phyloP scores from a whole-genome alignment of 1,140 invertebrate species.

The Drosophila gunungcola region DNA sequence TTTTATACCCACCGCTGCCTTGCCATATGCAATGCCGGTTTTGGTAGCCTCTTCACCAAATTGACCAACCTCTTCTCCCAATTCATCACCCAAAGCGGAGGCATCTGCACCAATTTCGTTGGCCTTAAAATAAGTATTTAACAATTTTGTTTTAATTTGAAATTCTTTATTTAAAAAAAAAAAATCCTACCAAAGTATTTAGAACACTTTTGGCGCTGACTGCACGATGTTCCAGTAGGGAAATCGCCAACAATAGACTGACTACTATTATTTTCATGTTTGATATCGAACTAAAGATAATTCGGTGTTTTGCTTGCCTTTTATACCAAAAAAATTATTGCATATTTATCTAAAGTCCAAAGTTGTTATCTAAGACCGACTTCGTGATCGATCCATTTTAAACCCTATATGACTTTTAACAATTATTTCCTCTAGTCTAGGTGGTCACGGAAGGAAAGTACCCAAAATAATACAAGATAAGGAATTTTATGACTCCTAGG shows the following conservation, averaged over 20 bases:
- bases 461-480: constrained; percentile 15
- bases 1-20: constrained; percentile 9
- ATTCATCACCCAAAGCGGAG: constrained; percentile 24
- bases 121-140: constrained; percentile 3
- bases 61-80: constrained; percentile 22
- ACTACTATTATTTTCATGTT: constrained; percentile 49
- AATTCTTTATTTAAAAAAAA: too few species aligned
- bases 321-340: constrained; percentile 24
- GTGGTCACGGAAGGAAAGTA: constrained; percentile 14
- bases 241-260: constrained; percentile 24
- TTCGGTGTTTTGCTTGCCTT: constrained; percentile 8
- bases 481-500: not conserved
- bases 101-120: constrained; percentile 49
- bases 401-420: constrained; percentile 5
- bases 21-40: constrained; percentile 11
- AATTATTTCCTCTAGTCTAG: constrained; percentile 7
- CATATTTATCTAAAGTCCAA: constrained; percentile 43
- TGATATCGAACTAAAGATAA: constrained; percentile 36
- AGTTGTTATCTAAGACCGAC: constrained; percentile 34
- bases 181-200: constrained; percentile 23
- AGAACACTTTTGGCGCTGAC: constrained; percentile 42
- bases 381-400: constrained; percentile 48
- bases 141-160: too few species aligned
- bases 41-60: constrained; percentile 23
- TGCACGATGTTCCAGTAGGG: constrained; percentile 29